Percentiles rank a stretch among this genome's conserved stretches.
These are phyloP conservation scores for Orientallactaga bullata DNA, from an alignment of 2,113 vertebrate genomes.

Conservation along the genomic window DNA sequence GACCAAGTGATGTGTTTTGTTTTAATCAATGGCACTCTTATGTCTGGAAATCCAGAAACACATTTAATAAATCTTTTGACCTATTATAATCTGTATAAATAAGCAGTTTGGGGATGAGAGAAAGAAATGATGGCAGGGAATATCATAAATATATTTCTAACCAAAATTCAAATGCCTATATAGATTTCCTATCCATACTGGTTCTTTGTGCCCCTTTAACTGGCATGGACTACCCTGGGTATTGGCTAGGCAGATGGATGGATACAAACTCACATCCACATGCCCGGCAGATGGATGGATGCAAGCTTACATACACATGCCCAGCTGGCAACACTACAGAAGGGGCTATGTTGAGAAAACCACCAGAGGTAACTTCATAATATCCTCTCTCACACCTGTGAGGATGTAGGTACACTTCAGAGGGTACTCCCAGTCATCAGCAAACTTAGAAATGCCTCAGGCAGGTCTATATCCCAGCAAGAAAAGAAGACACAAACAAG, in stretches of 20 bases:
- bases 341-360: not conserved
- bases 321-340: not conserved
- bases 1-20: too few relatives aligned
- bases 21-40: not conserved
- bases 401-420: not conserved
- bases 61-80: not conserved
- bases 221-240: not conserved
- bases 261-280: rapidly evolving
- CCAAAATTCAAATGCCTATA: not conserved
- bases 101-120: not conserved
- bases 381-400: not conserved
- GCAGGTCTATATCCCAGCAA: not conserved
- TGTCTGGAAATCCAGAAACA: not conserved
- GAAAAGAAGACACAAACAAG: not conserved
- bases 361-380: not conserved
- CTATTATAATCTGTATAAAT: not conserved
- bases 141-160: conserved; percentile 40
- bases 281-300: not conserved
- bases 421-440: not conserved
- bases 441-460: not conserved
- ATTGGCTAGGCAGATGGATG: rapidly evolving
- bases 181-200: not conserved
- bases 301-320: rapidly evolving
- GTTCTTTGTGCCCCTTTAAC: not conserved
- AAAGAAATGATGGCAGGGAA: not conserved